These are phyloP conservation scores for Arizona elegans DNA, from an alignment of 2,113 vertebrate genomes.

Conservation along the genomic window DNA sequence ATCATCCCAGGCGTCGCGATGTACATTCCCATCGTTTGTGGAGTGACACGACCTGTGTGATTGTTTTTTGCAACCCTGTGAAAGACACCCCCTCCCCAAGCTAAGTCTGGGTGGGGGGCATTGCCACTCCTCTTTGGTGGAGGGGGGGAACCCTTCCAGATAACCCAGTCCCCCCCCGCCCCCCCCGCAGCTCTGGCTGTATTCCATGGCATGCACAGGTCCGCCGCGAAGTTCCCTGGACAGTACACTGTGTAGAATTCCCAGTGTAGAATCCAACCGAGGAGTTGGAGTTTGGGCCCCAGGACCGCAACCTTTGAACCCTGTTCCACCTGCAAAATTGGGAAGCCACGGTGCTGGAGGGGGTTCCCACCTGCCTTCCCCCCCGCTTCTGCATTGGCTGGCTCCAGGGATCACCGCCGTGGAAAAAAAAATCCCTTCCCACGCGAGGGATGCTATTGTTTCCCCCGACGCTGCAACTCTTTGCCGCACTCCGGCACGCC, in stretches of 20 bases:
- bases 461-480: neutral
- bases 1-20: neutral
- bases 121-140: neutral
- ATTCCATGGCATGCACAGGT: neutral
- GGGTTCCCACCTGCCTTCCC: neutral
- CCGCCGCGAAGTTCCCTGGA: accelerated
- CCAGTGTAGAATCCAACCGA: neutral
- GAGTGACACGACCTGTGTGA: neutral
- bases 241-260: neutral
- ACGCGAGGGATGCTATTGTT: neutral
- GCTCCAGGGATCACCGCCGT: neutral
- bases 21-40: neutral
- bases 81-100: neutral
- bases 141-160: neutral
- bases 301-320: neutral
- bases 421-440: neutral
- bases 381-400: accelerated
- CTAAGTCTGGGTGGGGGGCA: neutral
- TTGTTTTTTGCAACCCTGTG: neutral
- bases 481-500: neutral
- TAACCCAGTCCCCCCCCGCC: no score
- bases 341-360: neutral
- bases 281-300: neutral
- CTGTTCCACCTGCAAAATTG: neutral
- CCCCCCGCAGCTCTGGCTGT: neutral